These are phyloP conservation scores for Circaetus gallicus DNA, from an alignment of 2,113 vertebrate species.

Conservation along the genomic window DNA sequence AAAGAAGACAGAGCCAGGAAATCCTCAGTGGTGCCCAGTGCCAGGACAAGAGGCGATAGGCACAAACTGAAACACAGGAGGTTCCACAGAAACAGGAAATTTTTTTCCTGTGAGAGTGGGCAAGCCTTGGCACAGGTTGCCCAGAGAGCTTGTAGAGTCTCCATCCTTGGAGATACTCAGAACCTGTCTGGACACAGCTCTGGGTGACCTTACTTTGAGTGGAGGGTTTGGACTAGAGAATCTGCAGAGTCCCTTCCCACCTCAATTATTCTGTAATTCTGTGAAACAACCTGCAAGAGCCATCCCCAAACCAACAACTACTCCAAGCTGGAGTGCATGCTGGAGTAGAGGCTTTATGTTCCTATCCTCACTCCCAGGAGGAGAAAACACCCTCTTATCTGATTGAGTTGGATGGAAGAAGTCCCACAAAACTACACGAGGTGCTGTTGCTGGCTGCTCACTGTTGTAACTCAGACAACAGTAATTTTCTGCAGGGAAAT, in stretches of 20 bases:
- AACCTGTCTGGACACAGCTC: not conserved
- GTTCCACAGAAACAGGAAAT: not conserved
- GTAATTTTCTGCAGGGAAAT: not conserved
- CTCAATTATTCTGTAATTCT: not conserved
- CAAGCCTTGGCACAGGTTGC: not conserved
- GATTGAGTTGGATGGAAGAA: not conserved
- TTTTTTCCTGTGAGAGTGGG: not conserved
- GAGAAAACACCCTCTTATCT: not conserved
- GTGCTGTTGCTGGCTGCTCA: not conserved
- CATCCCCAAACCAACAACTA: not conserved
- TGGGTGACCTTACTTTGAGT: not conserved
- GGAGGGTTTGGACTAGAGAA: not conserved
- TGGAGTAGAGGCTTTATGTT: not conserved
- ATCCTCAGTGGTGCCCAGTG: not conserved
- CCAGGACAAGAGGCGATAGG: not conserved
- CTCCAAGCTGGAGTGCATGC: not conserved
- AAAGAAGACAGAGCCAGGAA: not conserved
- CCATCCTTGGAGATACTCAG: not conserved
- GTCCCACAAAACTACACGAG: not conserved
- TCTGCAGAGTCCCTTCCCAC: not conserved
- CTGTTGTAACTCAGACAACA: not conserved
- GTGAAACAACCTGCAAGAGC: not conserved
- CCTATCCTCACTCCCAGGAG: not conserved
- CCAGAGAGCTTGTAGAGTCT: not conserved
- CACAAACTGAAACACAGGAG: not conserved